These are phyloP conservation scores for Rissa tridactyla DNA, from an alignment of 2,113 vertebrate species.

Conservation along the genomic window DNA sequence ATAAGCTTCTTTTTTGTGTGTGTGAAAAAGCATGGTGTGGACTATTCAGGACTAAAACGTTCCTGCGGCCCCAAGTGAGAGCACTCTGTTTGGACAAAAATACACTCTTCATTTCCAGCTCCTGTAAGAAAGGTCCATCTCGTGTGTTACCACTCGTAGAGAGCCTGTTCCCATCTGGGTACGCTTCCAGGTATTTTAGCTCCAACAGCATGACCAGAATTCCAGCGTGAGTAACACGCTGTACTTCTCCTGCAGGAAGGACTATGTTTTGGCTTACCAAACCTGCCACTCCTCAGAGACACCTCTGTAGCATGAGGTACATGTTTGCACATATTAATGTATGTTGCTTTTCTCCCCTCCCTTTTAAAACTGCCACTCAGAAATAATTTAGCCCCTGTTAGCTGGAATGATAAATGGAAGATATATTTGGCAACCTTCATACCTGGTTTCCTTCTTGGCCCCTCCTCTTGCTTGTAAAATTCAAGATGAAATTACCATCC, in stretches of 20 bases:
- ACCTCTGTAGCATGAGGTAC: background rate
- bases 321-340: background rate
- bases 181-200: background rate
- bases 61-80: background rate
- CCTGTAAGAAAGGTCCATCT: background rate
- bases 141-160: background rate
- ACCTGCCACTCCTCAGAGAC: constrained; percentile 38
- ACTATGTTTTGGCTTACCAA: constrained; percentile 3
- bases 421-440: constrained; percentile 32
- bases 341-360: constrained; percentile 24
- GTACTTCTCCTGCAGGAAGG: background rate
- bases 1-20: background rate
- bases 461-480: constrained; percentile 24
- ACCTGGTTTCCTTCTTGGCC: constrained; percentile 14
- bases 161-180: background rate
- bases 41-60: background rate
- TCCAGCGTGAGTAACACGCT: background rate
- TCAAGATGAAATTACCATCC: constrained; percentile 25
- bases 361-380: constrained; percentile 42
- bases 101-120: background rate
- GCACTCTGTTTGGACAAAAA: background rate
- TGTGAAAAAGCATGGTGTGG: background rate
- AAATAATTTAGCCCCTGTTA: constrained; percentile 31
- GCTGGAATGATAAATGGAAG: constrained; percentile 31
- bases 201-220: background rate